A percentile compares a stretch with the other conserved stretches of the same genome.
These are phyloP conservation scores for Mormyrus proboscirostris DNA, from an alignment of 2,797 vertebrate species.

Conservation along the genomic window DNA sequence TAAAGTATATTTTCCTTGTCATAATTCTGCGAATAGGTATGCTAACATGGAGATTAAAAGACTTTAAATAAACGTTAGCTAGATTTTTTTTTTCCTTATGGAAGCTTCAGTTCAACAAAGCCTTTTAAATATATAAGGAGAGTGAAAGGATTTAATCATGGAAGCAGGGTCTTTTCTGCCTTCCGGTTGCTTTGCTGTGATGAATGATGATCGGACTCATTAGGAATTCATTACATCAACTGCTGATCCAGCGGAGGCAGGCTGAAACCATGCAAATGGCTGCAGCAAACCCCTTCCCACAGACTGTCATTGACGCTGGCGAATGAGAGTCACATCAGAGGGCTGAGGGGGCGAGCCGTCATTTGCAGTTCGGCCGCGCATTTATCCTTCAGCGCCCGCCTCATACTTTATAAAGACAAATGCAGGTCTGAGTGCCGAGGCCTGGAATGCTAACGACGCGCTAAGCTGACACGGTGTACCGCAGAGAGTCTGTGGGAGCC, in stretches of 20 bases:
- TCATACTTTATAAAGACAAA: slow-evolving; percentile 15
- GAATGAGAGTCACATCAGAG: background rate
- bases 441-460: background rate
- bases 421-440: background rate
- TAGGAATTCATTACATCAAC: slow-evolving; percentile 9
- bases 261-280: background rate
- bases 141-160: slow-evolving; percentile 35
- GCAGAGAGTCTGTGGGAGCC: background rate
- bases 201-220: slow-evolving; percentile 18
- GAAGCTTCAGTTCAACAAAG: slow-evolving; percentile 24
- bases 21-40: background rate
- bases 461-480: background rate
- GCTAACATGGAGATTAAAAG: background rate
- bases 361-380: background rate
- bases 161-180: slow-evolving; percentile 10
- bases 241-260: slow-evolving; percentile 12
- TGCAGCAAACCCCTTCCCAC: background rate
- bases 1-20: background rate
- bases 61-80: slow-evolving; percentile 32
- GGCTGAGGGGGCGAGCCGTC: background rate
- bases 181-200: slow-evolving; percentile 9
- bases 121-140: slow-evolving; percentile 33
- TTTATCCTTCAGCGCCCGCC: slow-evolving; percentile 5
- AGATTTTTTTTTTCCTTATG: slow-evolving; percentile 31
- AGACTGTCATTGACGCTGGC: background rate